Percentiles rank a stretch among this genome's conserved stretches.
Conservation (phyloP, 1,140 invertebrate species). For the Megalopta genalis region DNA sequence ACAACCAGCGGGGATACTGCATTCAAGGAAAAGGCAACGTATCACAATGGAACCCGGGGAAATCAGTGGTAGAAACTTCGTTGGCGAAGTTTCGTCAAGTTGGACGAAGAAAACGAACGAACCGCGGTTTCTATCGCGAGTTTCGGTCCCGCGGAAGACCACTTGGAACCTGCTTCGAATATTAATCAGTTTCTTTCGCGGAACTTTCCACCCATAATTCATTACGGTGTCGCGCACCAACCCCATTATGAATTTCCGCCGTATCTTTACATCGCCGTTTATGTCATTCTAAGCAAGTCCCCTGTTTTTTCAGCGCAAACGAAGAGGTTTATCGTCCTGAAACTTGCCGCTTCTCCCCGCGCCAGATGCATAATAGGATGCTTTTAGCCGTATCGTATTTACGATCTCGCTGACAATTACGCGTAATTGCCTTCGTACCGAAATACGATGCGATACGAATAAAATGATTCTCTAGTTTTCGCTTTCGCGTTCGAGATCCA, state of each 20-base stretch:
- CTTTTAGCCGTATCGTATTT: too few relatives aligned
- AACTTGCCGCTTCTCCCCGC: not conserved
- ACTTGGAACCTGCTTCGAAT: slow-evolving; percentile 38
- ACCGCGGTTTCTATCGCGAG: slow-evolving; percentile 38
- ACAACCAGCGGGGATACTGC: slow-evolving; percentile 14
- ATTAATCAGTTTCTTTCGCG: slow-evolving; percentile 36
- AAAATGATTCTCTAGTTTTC: too few relatives aligned
- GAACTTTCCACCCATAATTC: slow-evolving; percentile 3
- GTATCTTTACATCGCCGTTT: not conserved
- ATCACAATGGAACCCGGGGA: slow-evolving; percentile 40
- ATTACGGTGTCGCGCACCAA: not conserved
- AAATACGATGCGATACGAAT: too few relatives aligned
- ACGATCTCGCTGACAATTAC: too few relatives aligned
- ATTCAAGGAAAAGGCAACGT: slow-evolving; percentile 26
- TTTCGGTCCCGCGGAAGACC: slow-evolving; percentile 30
- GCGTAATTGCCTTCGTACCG: too few relatives aligned
- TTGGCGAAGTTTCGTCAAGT: slow-evolving; percentile 42
- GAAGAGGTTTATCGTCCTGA: not conserved
- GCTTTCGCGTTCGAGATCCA: too few relatives aligned
- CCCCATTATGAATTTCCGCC: not conserved
- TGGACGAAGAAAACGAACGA: slow-evolving; percentile 40
- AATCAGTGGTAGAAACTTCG: slow-evolving; percentile 48
- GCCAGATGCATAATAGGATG: too few relatives aligned
- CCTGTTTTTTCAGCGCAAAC: not conserved
- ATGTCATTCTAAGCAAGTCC: not conserved